Base-by-base conservation (phyloP, 2,797 vertebrate genomes). In the Trachurus trachurus region DNA sequence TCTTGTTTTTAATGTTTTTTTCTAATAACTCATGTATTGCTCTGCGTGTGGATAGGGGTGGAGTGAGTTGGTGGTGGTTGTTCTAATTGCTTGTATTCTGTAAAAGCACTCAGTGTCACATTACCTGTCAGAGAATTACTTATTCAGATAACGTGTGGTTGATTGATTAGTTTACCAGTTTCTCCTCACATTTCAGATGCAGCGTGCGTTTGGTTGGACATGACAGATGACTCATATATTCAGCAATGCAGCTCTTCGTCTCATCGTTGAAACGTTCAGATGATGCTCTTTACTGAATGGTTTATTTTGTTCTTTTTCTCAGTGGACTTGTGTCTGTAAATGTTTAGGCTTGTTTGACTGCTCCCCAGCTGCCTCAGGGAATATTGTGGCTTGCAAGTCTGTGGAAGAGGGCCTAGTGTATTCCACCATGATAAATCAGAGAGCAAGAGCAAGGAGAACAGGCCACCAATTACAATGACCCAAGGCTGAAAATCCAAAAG, bases 371-470 rank as follows among this genome's bases (percentile, higher is more conserved):
- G 62, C 79, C 60, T 76, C 39, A 0, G 69, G 68, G 80, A 76
- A 29, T n/a, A 64, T 3, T 78, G 50, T 47, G 39, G 54, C 54
- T 58, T 59, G n/a, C 54, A 58, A 80, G 19, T 34, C 52, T 77
- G 52, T 53, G 54, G 53, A 49, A 56, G 26, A 71, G 26, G 39
- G 78, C 62, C 16, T 71, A 58, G 13, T 65, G 52, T 76, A 87
- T 82, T 78, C 62, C 69, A 72, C 75, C 72, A 64, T 80, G 65
- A 88, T 76, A 82, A 85, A 86, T 85, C 81, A 80, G 34, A 84
- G 31, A 62, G 68, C 34, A 84, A 86, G 34, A 47, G 65, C 60
- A 75, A 60, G 26, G 8, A 66, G 45, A 82, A 82, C 39, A 88
- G 80, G 64, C 44, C 45, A 83, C 54, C 74, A 87, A 88, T 87